phyloP scores from a whole-genome alignment of 1,140 invertebrate genomes.

The Heliothis subflexa region DNA sequence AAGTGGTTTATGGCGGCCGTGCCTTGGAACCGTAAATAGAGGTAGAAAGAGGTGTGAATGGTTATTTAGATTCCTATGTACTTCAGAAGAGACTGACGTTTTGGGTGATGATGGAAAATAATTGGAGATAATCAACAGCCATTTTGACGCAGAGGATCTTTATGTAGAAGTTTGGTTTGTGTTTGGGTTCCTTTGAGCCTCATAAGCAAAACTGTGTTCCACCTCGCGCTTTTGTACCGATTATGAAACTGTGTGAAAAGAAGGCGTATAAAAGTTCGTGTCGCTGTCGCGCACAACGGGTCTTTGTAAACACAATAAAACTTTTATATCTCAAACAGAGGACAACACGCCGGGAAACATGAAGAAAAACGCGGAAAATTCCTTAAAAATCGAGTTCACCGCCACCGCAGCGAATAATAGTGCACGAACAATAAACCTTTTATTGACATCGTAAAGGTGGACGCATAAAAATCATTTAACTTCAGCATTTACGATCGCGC shows the following conservation, averaged over 20 bases:
- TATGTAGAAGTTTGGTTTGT: not conserved
- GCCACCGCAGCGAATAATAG: conserved; percentile 51
- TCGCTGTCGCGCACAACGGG: not conserved
- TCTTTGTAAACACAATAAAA: conserved; percentile 5
- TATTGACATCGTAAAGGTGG: conserved; percentile 68
- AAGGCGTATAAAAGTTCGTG: not conserved
- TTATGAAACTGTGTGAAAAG: not conserved
- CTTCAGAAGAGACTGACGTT: not conserved
- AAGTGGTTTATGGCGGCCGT: conserved; percentile 7
- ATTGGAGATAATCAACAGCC: not conserved
- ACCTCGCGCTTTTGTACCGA: not conserved
- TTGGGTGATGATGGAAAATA: not conserved
- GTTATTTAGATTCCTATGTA: not conserved
- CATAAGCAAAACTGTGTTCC: not conserved
- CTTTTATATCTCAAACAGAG: not conserved
- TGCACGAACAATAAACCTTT: conserved; percentile 65
- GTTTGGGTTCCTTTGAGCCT: not conserved
- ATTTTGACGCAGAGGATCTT: not conserved
- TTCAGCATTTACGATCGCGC: conserved; percentile 66
- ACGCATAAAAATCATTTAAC: conserved; percentile 74
- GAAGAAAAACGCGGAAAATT: conserved; percentile 33
- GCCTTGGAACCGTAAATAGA: not conserved
- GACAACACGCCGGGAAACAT: conserved; percentile 11
- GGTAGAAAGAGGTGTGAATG: conserved; percentile 10
- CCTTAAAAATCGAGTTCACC: conserved; percentile 43